Base-by-base conservation (phyloP, 2,113 vertebrate species). In the Oryzias melastigma region DNA sequence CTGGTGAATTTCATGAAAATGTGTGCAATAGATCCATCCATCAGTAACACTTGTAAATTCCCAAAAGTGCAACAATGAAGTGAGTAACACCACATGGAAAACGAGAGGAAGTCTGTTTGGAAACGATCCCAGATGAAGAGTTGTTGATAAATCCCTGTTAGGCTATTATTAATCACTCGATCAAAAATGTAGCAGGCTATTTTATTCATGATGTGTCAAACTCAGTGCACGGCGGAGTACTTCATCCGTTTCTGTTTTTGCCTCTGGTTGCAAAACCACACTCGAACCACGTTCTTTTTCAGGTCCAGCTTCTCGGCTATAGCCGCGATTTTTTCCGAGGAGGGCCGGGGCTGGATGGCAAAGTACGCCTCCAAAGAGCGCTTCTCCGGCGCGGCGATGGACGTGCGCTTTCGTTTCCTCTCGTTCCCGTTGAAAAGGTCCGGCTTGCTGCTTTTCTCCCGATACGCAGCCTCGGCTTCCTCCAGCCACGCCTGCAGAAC, bases 221-320 rank as follows among this genome's bases (percentile, higher is more conserved):
- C 24, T 86, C 92, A 95, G 86, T 95, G 95, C 67, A 90, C 92
- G 27, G 94, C 95, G 0, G 95, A 95, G 81, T 96, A 97, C 85
- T 97, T 97, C 95, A 97, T 97, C 85, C 95, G 89, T 87, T 97
- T 97, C 89, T 97, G 95, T 88, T 96, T 96, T 83, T 96, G 95
- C 82, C 95, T 89, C 87, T 96, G 95, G 88, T 96, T 96, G 81
- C 95, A 97, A 81, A 97, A 97, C 95, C 95, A 97, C 77, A 97
- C 95, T 52, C 95, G 91, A 83, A 96, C 95, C 84, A 96, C 95
- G 54, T 96, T 96, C 88, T 96, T 96, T 89, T 96, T 95, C 75
- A 96, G 92, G 88, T 96, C 95, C 89, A 96, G 90, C 85, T 96
- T 96, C 78, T 96, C 94, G 0, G 95, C 95, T 56, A 96, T 96